phyloP scores from a whole-genome alignment of 92 coral and sea anemone genomes.

The Phymanthus crucifer region DNA sequence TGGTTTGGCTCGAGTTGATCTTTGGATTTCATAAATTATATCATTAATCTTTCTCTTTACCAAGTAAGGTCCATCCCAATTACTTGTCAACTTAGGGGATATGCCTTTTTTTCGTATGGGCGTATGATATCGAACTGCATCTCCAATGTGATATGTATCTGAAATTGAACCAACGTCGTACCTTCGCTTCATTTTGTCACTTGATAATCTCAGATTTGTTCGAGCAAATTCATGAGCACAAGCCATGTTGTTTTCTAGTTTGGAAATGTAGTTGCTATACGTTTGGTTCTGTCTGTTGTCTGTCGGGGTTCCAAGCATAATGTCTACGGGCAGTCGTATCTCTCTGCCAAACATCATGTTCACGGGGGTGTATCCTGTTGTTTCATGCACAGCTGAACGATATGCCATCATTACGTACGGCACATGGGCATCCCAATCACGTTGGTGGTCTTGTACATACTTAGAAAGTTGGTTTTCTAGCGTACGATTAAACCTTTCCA shows the following conservation, averaged over 20 bases:
- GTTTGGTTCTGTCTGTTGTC: neutral
- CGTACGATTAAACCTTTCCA: neutral
- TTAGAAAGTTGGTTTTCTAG: neutral
- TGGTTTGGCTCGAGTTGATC: neutral
- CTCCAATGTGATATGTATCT: neutral
- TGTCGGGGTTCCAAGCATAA: neutral
- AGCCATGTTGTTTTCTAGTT: neutral
- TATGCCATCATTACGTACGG: slow-evolving; percentile 49
- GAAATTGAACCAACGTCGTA: neutral
- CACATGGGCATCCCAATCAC: slow-evolving; percentile 55
- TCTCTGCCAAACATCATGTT: slow-evolving; percentile 35
- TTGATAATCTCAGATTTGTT: neutral
- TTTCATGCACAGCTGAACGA: slow-evolving; percentile 45
- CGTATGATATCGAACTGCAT: neutral
- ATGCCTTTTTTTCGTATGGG: neutral
- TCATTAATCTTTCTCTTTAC: neutral
- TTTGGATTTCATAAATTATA: neutral
- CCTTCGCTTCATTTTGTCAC: slow-evolving; percentile 4
- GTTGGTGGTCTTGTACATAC: slow-evolving; percentile 24
- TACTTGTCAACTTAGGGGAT: neutral
- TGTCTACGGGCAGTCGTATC: neutral
- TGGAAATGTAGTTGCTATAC: neutral
- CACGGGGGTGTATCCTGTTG: slow-evolving; percentile 38
- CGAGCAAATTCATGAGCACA: slow-evolving; percentile 2
- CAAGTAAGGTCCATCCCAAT: slow-evolving; percentile 1